phyloP scores from a whole-genome alignment of 2,113 vertebrate genomes.

The Isichthys henryi region DNA sequence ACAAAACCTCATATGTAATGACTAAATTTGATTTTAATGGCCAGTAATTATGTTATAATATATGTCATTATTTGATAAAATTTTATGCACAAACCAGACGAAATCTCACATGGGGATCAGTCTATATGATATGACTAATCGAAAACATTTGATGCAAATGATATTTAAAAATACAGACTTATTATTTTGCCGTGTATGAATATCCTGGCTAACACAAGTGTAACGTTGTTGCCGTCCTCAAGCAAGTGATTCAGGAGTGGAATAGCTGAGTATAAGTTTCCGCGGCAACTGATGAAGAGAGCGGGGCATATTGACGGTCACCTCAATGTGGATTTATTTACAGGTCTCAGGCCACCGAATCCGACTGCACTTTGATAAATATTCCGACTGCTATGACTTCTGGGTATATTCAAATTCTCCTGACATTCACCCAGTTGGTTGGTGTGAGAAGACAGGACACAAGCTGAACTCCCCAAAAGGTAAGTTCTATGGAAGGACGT shows the following conservation, averaged over 20 bases:
- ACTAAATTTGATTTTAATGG: background rate
- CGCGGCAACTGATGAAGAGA: background rate
- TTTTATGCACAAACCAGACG: background rate
- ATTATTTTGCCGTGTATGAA: background rate
- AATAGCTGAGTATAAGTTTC: background rate
- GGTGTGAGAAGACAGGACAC: constrained; percentile 79
- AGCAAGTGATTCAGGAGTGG: too few relatives aligned
- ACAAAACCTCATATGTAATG: background rate
- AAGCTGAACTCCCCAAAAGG: constrained; percentile 78
- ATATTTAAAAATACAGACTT: background rate
- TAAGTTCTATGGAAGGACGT: background rate
- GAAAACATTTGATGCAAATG: background rate
- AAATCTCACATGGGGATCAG: background rate
- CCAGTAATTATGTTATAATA: background rate
- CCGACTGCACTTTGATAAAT: constrained; percentile 74
- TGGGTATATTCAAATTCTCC: constrained; percentile 75
- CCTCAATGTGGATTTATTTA: constrained; percentile 13
- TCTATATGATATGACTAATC: background rate
- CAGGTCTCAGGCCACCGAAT: constrained; percentile 76
- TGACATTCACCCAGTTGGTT: constrained; percentile 74
- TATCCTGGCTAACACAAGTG: too few relatives aligned
- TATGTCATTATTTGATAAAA: background rate
- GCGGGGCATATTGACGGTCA: background rate
- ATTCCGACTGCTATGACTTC: constrained; percentile 75
- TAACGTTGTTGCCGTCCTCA: too few relatives aligned